Evolutionary conservation across 2,113 vertebrate species (phyloP), one percentile per base, ranked within the genome.

Genomic region (Choloepus hoffmanni): DNA sequence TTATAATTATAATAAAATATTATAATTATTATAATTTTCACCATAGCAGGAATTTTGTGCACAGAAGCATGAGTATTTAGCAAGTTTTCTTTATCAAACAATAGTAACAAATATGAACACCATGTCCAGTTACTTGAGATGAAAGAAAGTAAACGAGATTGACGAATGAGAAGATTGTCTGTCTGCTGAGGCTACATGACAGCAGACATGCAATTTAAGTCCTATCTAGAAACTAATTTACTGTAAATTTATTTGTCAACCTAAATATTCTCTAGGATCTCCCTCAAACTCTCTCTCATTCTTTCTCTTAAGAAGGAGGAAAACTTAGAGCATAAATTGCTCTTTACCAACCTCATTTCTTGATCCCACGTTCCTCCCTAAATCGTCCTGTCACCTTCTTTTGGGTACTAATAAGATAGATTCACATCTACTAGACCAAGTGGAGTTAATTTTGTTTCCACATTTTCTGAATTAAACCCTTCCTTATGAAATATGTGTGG

Each of bases 1-100:
- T 36, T 36, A 36, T 36, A 36, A 36, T 36, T 36, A 36, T 36
- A 36, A 36, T 36, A 36, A 36, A 36, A 36, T 36, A 36, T 36
- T 36, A 36, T 45, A 36, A 70, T 28, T 63, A 50, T 90, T 79
- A 55, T n/a, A 30, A 23, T 73, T 84, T 89, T 86, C 5, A 53
- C 24, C 48, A 48, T 1, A 83, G 50, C 33, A 48, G 4, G 58
- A 65, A n/a, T 67, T 96, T 72, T 73, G 0, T 76, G 48, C 21
- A 72, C 6, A 21, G 15, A 40, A 73, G 36, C 30, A 50, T 33
- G n/a, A 21, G 6, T 60, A 76, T 77, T 94, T 36, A 70, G 33
- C 12, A 86, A 16, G 58, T 86, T 86, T 82, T 45, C 65, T 62
- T 95, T 60, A 83, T 84, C 63, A 79, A 84, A 72, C 36, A 55